Base-by-base conservation (phyloP, 2,888 invertebrate genomes). In the Diarsia brunnea region DNA sequence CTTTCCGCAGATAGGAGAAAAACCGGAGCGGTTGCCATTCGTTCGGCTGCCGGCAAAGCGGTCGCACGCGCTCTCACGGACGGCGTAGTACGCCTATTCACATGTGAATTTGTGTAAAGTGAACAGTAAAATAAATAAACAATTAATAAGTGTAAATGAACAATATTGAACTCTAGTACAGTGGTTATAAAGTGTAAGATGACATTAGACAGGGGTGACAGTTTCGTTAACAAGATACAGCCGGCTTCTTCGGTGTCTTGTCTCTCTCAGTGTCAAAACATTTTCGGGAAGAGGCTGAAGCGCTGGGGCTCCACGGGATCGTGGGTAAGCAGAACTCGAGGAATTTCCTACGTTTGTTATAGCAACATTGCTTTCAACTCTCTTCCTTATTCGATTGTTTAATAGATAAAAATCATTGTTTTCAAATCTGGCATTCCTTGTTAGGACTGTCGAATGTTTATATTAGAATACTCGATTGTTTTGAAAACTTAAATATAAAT, bases 291-390 rank as follows among this genome's bases (percentile, higher is more conserved):
- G 86, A 96, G 97, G 89, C 96, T 98, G 74, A 97, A 97, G 90
- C 96, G 98, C 92, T 98, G 98, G 98, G 97, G 97, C 80, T 98
- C 98, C 81, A 97, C 98, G 2, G 98, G 98, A 91, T 98, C 98
- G 88, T 98, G 98, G 98, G 98, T 98, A 96, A 97, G 97, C 79
- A 79, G 69, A 49, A 4, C 24, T 68, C 47, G 3, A 12, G 0
- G 38, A 51, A 14, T 47, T 31, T 3, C 14, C 7, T 19, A 1
- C 1, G 1, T 60, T 53, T 21, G 2, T 45, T 16, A 19, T 63
- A 43, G 4, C 21, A 51, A 45, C 5, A 38, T 43, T 24, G 27
- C 12, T 65, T 49, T 43, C 12, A 43, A 27, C 19, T 31, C 19
- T 53, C 12, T 5, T n/a, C 12, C 7, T 4, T 27, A 14, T 5